Percentiles rank a stretch among this genome's conserved stretches.
Conservation (phyloP, 2,113 vertebrate species). For the Carassius auratus region DNA sequence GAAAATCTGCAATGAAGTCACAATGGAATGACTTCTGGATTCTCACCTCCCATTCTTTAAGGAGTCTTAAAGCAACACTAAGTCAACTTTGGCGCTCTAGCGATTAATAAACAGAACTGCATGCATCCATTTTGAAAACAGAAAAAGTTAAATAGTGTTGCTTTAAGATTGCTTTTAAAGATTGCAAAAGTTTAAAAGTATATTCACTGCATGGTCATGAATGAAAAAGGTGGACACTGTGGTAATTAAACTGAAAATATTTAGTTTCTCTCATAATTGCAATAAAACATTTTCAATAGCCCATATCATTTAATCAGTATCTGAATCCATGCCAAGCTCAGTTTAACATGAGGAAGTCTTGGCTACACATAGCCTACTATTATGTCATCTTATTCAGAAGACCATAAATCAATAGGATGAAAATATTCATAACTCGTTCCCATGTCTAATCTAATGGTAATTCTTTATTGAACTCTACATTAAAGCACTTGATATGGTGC, state of each 20-base stretch:
- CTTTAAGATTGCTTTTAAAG: too few relatives aligned
- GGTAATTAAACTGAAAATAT: slow-evolving; percentile 44
- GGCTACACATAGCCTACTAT: slow-evolving; percentile 35
- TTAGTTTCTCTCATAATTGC: slow-evolving; percentile 51
- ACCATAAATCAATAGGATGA: slow-evolving; percentile 54
- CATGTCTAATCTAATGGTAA: neutral
- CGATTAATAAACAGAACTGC: too few relatives aligned
- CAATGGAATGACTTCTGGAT: neutral
- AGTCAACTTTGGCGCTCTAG: too few relatives aligned
- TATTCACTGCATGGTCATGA: neutral
- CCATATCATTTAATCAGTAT: slow-evolving; percentile 35
- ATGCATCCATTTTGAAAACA: too few relatives aligned
- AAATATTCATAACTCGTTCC: slow-evolving; percentile 47
- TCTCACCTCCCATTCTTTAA: neutral
- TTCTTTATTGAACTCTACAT: neutral
- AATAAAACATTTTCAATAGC: slow-evolving; percentile 52
- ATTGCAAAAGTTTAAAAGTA: neutral
- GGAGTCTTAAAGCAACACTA: too few relatives aligned
- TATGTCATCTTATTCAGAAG: slow-evolving; percentile 33
- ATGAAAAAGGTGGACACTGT: slow-evolving; percentile 18
- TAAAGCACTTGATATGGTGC: neutral
- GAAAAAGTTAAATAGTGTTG: too few relatives aligned
- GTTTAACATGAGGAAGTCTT: slow-evolving; percentile 47
- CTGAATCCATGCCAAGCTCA: slow-evolving; percentile 43
- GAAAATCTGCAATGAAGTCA: neutral